Conservation (phyloP, 2,888 invertebrate species). For the Nycteola revayana region DNA sequence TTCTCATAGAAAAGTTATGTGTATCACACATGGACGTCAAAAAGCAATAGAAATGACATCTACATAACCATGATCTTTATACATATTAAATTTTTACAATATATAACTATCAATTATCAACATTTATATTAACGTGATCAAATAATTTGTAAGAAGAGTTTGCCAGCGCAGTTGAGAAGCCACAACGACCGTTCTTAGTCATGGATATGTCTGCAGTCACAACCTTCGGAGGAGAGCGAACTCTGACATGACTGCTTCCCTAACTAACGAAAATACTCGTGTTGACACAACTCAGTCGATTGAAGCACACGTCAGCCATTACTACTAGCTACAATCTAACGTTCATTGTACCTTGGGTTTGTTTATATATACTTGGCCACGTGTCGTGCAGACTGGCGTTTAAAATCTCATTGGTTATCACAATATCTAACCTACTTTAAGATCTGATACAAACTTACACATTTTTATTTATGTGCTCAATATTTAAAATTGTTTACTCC, state of each 20-base stretch:
- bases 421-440: slow-evolving; percentile 76
- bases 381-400: slow-evolving; percentile 55
- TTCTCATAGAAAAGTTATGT: slow-evolving; percentile 81
- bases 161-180: slow-evolving; percentile 55
- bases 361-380: slow-evolving; percentile 63
- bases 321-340: slow-evolving; percentile 58
- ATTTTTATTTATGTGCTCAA: slow-evolving; percentile 74
- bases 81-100: slow-evolving; percentile 60
- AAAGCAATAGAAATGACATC: slow-evolving; percentile 76
- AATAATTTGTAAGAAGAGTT: slow-evolving; percentile 73
- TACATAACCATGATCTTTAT: slow-evolving; percentile 69
- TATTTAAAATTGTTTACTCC: slow-evolving; percentile 47
- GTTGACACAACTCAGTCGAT: slow-evolving; percentile 57
- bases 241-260: slow-evolving; percentile 52
- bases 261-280: slow-evolving; percentile 44
- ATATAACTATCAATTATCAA: slow-evolving; percentile 50
- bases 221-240: slow-evolving; percentile 62
- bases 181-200: slow-evolving; percentile 32
- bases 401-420: slow-evolving; percentile 80
- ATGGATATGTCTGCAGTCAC: slow-evolving; percentile 78
- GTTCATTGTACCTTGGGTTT: slow-evolving; percentile 76
- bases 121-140: slow-evolving; percentile 61
- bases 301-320: slow-evolving; percentile 64
- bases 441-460: slow-evolving; percentile 74
- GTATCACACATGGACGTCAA: slow-evolving; percentile 81